Percentiles rank a stretch among this genome's conserved stretches.
These are phyloP conservation scores for Masticophis lateralis DNA, from an alignment of 2,797 vertebrate species.

Conservation along the genomic window DNA sequence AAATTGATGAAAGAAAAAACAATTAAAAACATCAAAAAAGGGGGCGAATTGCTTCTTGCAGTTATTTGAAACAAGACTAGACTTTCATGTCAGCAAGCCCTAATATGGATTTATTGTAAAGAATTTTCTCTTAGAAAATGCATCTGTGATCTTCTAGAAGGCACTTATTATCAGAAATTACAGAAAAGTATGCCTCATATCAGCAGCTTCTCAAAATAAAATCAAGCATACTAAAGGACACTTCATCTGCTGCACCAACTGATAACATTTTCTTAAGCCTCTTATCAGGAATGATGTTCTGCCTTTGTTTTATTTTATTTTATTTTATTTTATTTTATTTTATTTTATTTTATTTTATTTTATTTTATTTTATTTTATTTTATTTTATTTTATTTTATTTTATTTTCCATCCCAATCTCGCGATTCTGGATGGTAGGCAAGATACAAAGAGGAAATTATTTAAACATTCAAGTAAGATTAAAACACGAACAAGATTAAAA, in stretches of 20 bases:
- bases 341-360: not conserved
- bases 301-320: not conserved
- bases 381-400: not conserved
- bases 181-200: not conserved
- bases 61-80: not conserved
- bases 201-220: not conserved
- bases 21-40: not conserved
- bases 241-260: not conserved
- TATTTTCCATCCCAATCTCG: not conserved
- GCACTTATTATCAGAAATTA: not conserved
- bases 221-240: not conserved
- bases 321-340: too few species aligned
- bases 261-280: not conserved
- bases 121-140: not conserved
- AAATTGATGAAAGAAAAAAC: not conserved
- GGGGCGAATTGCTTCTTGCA: not conserved
- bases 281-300: not conserved
- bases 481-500: not conserved
- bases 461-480: not conserved
- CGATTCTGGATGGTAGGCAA: not conserved
- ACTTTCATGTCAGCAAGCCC: not conserved
- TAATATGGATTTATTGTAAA: not conserved
- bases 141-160: not conserved
- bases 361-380: not conserved
- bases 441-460: not conserved